These are phyloP conservation scores for Ooceraea biroi DNA, from an alignment of 1,140 invertebrate species.

Conservation along the genomic window DNA sequence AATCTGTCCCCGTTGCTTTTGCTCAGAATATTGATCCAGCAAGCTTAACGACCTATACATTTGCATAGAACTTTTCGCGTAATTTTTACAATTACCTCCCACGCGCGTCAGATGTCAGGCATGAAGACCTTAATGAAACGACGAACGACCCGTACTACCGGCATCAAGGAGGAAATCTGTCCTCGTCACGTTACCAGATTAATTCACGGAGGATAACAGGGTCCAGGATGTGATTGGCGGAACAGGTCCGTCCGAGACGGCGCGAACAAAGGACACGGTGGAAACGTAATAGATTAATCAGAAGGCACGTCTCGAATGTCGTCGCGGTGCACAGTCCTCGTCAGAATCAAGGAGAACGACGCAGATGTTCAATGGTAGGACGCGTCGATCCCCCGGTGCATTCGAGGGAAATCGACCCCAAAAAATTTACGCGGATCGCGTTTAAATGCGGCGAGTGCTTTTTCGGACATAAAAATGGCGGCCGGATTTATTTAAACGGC, in stretches of 20 bases:
- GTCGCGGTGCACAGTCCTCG: constrained; percentile 51
- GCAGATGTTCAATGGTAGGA: constrained; percentile 3
- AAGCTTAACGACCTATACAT: not conserved
- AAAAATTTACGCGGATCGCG: constrained; percentile 55
- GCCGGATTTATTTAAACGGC: constrained; percentile 57
- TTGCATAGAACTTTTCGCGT: constrained; percentile 16
- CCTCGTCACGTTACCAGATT: constrained; percentile 60
- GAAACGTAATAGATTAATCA: constrained; percentile 73
- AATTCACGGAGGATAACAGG: constrained; percentile 62
- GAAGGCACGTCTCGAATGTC: constrained; percentile 62
- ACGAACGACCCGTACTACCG: constrained; percentile 30
- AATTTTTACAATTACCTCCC: constrained; percentile 15
- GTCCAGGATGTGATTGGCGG: constrained; percentile 62
- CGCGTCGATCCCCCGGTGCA: not conserved
- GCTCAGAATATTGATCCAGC: constrained; percentile 10
- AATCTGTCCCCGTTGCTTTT: not conserved
- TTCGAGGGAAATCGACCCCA: constrained; percentile 51
- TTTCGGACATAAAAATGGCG: constrained; percentile 56
- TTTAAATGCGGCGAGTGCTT: constrained; percentile 51
- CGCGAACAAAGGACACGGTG: constrained; percentile 60
- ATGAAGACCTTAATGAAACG: constrained; percentile 34
- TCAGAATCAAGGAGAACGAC: constrained; percentile 22
- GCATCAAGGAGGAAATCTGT: constrained; percentile 40
- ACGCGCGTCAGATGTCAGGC: constrained; percentile 12
- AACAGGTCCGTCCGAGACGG: constrained; percentile 61